A percentile compares a stretch with the other conserved stretches of the same genome.
Evolutionary conservation across 2,113 vertebrate genomes (phyloP).

Genomic region (Pachypanchax playfairii): DNA sequence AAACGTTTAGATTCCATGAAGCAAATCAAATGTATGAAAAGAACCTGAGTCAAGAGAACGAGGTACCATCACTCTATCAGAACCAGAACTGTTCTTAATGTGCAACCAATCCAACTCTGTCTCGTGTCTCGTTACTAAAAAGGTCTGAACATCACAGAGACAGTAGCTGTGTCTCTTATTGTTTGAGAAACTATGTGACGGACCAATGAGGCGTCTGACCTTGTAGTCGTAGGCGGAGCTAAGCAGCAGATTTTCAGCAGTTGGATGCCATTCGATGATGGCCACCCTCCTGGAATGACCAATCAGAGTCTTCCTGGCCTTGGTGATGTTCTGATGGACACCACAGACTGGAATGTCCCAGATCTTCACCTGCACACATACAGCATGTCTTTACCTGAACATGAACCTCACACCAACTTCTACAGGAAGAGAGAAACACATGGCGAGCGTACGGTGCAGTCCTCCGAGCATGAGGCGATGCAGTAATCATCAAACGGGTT

Average conservation of each 20-base stretch:
- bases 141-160: too few relatives aligned
- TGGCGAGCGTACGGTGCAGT: slow-evolving; percentile 83
- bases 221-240: slow-evolving; percentile 93
- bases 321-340: slow-evolving; percentile 81
- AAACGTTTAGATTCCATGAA: too few relatives aligned
- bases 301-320: slow-evolving; percentile 84
- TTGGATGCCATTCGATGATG: slow-evolving; percentile 97
- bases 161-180: neutral
- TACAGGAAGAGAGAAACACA: neutral
- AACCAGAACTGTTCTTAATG: too few relatives aligned
- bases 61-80: too few relatives aligned
- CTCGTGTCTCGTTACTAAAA: too few relatives aligned
- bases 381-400: neutral
- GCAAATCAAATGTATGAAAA: too few relatives aligned
- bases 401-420: too few relatives aligned
- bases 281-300: slow-evolving; percentile 88
- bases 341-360: slow-evolving; percentile 90
- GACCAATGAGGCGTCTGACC: slow-evolving; percentile 69
- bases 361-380: slow-evolving; percentile 84
- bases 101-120: too few relatives aligned
- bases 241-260: slow-evolving; percentile 87
- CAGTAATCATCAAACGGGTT: slow-evolving; percentile 92
- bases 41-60: too few relatives aligned
- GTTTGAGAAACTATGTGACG: neutral
- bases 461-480: slow-evolving; percentile 94